Conservation (phyloP, 2,797 vertebrate genomes). For the Poecilia gillii region DNA sequence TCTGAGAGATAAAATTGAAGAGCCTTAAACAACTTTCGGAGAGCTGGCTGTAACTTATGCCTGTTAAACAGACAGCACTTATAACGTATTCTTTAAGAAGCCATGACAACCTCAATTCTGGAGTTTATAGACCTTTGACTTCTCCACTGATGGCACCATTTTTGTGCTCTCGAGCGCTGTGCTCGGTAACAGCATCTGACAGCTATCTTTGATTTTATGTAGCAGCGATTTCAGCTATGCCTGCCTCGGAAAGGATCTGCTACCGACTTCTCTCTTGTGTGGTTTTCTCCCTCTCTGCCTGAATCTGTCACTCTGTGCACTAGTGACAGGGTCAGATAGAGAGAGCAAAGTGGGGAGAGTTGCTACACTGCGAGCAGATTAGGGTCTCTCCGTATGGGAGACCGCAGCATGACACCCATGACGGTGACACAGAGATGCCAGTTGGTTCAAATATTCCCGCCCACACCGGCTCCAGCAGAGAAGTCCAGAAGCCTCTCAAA, state of each 20-base stretch:
- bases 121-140: slow-evolving; percentile 69
- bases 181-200: slow-evolving; percentile 71
- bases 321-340: slow-evolving; percentile 77
- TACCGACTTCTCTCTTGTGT: slow-evolving; percentile 52
- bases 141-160: slow-evolving; percentile 69
- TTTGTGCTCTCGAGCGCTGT: slow-evolving; percentile 65
- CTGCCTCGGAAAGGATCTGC: slow-evolving; percentile 66
- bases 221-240: slow-evolving; percentile 60
- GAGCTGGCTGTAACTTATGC: slow-evolving; percentile 27
- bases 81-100: slow-evolving; percentile 49
- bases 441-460: slow-evolving; percentile 65
- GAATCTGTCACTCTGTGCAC: slow-evolving; percentile 59
- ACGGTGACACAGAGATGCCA: slow-evolving; percentile 63
- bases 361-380: slow-evolving; percentile 75
- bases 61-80: slow-evolving; percentile 56
- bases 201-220: slow-evolving; percentile 76
- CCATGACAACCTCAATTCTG: slow-evolving; percentile 68
- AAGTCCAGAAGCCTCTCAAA: slow-evolving; percentile 40
- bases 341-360: slow-evolving; percentile 73
- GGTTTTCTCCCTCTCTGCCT: slow-evolving; percentile 36
- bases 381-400: slow-evolving; percentile 69
- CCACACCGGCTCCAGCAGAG: slow-evolving; percentile 44
- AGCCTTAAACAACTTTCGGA: slow-evolving; percentile 10
- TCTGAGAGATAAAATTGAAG: slow-evolving; percentile 7
- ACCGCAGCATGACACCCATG: slow-evolving; percentile 71